Base-by-base conservation (phyloP, 2,797 vertebrate species). In the Petrocephalus sullivani region DNA sequence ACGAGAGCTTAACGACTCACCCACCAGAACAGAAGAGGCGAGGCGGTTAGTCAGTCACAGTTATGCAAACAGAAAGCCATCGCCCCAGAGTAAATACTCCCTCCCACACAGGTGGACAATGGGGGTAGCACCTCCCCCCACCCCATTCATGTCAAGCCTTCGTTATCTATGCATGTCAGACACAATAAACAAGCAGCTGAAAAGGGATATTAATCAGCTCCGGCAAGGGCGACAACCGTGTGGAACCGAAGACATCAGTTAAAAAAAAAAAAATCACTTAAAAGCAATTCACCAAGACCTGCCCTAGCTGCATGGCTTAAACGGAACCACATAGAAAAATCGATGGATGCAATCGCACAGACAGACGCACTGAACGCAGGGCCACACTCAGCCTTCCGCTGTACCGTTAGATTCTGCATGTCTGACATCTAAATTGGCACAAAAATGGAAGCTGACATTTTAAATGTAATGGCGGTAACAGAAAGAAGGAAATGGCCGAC, bases 101-200 rank as follows among this genome's bases (percentile, higher is more conserved):
- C 60, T 53, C 83, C 82, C 83, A 41, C 33, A 71, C 46, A 88
- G 60, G 61, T 51, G 28, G 49, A 85, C 75, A 83, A 84, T 33
- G 51, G 51, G 21, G 33, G 82, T 28, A 46, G 41, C 41, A 23
- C 49, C 1, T 12, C 49, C 51, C 81, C 19, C 4, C 33, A 54
- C 54, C 75, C 28, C 21, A 28, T 14, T 51, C 54, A 9, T 21
- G 71, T 41, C 71, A 56, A 82, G 23, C 87, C 81, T n/a, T 51
- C 37, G 61, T 88, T 67, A 84, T 46, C 78, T 61, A 60, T 12
- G 78, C 87, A 67, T 64, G 60, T 71, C 58, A 88, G 82, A 88
- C 51, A 56, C 53, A 64, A 60, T 49, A 84, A 71, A 71, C 61
- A 88, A 23, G 51, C n/a, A 53, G 58, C 49, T 57, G 54, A 10